phyloP scores from a whole-genome alignment of 2,113 vertebrate species.

The Origma solitaria region DNA sequence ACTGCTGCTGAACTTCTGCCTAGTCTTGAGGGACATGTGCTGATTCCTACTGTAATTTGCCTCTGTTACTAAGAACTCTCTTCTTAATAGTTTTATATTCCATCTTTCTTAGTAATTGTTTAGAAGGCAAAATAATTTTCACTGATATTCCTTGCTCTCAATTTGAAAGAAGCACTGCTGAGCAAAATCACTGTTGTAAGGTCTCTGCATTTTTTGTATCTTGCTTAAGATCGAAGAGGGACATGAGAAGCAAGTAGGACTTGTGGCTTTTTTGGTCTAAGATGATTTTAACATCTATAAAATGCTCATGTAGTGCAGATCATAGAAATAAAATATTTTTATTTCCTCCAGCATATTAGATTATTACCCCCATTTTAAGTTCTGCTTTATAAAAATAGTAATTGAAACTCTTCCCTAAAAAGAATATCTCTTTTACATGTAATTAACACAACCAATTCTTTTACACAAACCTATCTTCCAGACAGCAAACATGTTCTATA shows the following conservation, averaged over 20 bases:
- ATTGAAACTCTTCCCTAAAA: neutral
- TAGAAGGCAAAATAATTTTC: neutral
- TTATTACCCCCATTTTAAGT: neutral
- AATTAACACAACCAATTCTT: neutral
- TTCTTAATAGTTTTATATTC: neutral
- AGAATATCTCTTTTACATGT: neutral
- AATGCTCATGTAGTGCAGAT: neutral
- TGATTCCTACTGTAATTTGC: neutral
- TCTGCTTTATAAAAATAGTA: neutral
- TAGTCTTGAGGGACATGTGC: neutral
- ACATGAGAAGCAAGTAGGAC: neutral
- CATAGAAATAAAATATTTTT: neutral
- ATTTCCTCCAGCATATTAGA: neutral
- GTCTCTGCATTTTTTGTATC: neutral
- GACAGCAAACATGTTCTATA: constrained; percentile 98
- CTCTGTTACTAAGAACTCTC: neutral
- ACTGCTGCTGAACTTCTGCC: neutral
- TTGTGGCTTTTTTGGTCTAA: neutral
- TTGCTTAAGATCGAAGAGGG: neutral
- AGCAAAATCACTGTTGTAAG: neutral
- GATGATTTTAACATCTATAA: neutral
- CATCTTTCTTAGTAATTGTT: neutral
- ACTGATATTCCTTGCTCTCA: neutral
- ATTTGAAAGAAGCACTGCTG: neutral
- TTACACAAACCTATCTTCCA: constrained; percentile 40